Evolutionary conservation across 2,113 vertebrate species (phyloP), one percentile per base, ranked within the genome.

Genomic region (Prochilodus magdalenae): DNA sequence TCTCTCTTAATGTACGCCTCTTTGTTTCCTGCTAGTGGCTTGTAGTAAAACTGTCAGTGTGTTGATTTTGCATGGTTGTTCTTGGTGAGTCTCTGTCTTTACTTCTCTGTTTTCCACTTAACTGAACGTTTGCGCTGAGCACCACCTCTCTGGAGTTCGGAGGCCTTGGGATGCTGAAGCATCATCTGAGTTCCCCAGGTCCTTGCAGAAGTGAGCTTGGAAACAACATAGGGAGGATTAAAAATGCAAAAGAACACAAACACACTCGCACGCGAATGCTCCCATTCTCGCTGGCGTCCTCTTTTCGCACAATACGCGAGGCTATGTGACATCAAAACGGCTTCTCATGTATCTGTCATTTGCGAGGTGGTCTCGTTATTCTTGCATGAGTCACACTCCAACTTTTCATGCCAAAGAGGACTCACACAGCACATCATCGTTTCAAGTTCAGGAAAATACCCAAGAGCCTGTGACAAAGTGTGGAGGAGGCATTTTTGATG

Each of bases 211-310:
- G 72, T 80, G 29, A 33, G 26, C 44, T 65, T 3, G n/a, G 44
- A 22, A 16, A 74, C 51, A 30, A 29, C 53, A 36, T 22, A 24
- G 27, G 29, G n/a, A n/a, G 49, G 87, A 89, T 92, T 87, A 90
- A 91, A 93, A 88, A 90, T 92, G 83, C 83, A 92, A 55, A 75
- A 85, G 86, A 90, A 89, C 88, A 92, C 86, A 86, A 69, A 53
- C 49, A 85, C 47, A 82, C 84, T 16, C 85, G 85, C 76, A 85
- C 75, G 78, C 87, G 87, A 85, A 87, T 84, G 55, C 83, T 67
- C 81, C 4, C 82, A 57, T 51, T 55, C 53, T 12, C 29, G 27
- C 73, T 33, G 5, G 47, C 60, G 55, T 73, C 36, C 24, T 74
- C 59, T 33, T 65, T 74, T 66, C 4, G n/a, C 30, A 53, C 14